Conservation (phyloP, 1,140 invertebrate species). For the Acromyrmex echinatior region DNA sequence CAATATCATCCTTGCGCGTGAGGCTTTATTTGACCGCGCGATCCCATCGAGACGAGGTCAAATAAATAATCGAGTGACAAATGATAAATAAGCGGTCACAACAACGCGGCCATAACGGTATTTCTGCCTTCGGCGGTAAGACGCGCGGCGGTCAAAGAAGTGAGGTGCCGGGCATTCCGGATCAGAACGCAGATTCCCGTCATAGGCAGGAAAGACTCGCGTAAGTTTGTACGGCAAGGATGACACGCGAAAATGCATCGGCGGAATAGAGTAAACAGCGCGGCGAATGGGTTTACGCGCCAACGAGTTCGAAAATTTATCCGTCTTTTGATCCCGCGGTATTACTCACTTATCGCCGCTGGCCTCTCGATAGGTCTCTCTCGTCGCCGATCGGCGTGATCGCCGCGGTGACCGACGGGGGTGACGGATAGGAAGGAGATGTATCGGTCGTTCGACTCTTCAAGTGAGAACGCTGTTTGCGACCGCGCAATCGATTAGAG, state of each 20-base stretch:
- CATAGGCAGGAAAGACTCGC: background rate
- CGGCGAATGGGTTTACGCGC: conserved; percentile 53
- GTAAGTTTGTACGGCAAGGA: background rate
- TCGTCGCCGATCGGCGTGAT: conserved; percentile 9
- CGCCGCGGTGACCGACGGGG: background rate
- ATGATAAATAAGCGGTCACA: background rate
- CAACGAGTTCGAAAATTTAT: conserved; percentile 43
- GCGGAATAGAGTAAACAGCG: conserved; percentile 1
- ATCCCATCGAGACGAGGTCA: too few species aligned
- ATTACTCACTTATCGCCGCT: conserved; percentile 48
- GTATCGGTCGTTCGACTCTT: background rate
- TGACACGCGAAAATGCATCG: background rate
- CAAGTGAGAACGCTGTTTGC: conserved; percentile 27
- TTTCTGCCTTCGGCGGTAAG: background rate
- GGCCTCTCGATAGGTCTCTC: background rate
- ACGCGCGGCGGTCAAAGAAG: background rate
- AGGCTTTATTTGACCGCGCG: too few species aligned
- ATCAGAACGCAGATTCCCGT: background rate
- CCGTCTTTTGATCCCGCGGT: background rate
- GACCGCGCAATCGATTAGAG: conserved; percentile 77
- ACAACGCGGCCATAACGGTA: conserved; percentile 28
- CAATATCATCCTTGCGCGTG: background rate
- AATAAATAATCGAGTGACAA: background rate
- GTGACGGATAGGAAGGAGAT: background rate
- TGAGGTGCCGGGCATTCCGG: background rate